phyloP scores from a whole-genome alignment of 2,797 vertebrate species.

The Bufotes viridis region DNA sequence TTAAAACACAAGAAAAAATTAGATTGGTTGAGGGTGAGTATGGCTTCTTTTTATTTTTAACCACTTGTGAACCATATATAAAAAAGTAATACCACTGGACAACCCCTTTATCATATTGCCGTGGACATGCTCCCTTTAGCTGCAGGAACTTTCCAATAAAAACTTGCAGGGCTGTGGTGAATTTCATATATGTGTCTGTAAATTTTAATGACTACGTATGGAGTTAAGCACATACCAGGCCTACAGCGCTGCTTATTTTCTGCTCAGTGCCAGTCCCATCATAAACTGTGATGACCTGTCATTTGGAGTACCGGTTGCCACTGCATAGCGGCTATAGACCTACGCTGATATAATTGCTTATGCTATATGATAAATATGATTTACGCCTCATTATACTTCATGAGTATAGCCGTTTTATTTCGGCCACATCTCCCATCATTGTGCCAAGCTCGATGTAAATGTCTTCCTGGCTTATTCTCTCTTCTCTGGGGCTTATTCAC shows the following conservation, averaged over 20 bases:
- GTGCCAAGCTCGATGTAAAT: slow-evolving; percentile 15
- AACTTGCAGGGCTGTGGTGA: not conserved
- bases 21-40: too few species aligned
- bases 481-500: slow-evolving; percentile 33
- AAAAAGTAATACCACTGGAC: too few species aligned
- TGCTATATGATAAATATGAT: slow-evolving; percentile 20
- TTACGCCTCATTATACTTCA: slow-evolving; percentile 13
- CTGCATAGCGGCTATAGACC: not conserved
- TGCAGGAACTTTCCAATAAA: not conserved
- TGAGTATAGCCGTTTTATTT: not conserved
- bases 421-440: not conserved
- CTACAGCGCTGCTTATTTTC: slow-evolving; percentile 15
- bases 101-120: too few species aligned
- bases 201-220: slow-evolving; percentile 7
- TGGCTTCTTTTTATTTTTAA: too few species aligned
- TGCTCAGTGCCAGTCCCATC: slow-evolving; percentile 22
- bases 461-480: not conserved
- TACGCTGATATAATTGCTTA: not conserved
- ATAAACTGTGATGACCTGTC: not conserved
- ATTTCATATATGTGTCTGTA: not conserved
- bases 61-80: too few species aligned
- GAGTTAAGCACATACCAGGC: not conserved
- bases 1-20: too few species aligned
- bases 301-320: not conserved
- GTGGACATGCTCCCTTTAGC: too few species aligned